phyloP scores from a whole-genome alignment of 2,797 vertebrate genomes.

The Alauda arvensis region DNA sequence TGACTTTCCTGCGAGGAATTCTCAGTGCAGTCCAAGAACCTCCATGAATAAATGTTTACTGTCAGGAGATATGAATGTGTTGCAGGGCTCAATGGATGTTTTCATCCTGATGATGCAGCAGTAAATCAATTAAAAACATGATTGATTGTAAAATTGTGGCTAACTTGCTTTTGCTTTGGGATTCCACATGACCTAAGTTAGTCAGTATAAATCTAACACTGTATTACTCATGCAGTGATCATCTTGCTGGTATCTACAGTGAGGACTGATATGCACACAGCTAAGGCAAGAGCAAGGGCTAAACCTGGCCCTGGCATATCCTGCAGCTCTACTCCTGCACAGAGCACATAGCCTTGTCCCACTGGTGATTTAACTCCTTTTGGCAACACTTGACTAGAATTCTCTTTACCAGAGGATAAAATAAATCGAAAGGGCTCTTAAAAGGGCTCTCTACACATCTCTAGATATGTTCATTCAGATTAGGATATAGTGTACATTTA shows the following conservation, averaged over 20 bases:
- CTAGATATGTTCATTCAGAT: neutral
- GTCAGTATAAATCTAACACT: neutral
- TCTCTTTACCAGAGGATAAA: conserved; percentile 22
- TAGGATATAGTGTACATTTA: conserved; percentile 5
- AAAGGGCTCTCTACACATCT: neutral
- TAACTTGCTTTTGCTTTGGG: conserved; percentile 12
- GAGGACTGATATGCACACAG: neutral
- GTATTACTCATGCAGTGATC: neutral
- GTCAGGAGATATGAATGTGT: neutral
- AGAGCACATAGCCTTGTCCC: neutral
- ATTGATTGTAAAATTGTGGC: conserved; percentile 5
- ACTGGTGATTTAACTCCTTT: conserved; percentile 6
- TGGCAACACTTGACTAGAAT: conserved; percentile 36
- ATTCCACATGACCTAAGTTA: neutral
- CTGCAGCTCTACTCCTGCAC: neutral
- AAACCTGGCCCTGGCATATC: neutral
- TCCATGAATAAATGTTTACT: conserved; percentile 6
- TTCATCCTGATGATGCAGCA: neutral
- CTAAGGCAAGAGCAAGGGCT: neutral
- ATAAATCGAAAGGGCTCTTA: neutral
- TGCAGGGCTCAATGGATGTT: neutral
- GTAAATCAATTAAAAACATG: conserved; percentile 44
- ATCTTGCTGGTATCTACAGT: neutral
- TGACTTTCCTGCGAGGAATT: conserved; percentile 9
- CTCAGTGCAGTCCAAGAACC: neutral